phyloP scores from a whole-genome alignment of 1,140 invertebrate species.

The Tetragonula clypearis region DNA sequence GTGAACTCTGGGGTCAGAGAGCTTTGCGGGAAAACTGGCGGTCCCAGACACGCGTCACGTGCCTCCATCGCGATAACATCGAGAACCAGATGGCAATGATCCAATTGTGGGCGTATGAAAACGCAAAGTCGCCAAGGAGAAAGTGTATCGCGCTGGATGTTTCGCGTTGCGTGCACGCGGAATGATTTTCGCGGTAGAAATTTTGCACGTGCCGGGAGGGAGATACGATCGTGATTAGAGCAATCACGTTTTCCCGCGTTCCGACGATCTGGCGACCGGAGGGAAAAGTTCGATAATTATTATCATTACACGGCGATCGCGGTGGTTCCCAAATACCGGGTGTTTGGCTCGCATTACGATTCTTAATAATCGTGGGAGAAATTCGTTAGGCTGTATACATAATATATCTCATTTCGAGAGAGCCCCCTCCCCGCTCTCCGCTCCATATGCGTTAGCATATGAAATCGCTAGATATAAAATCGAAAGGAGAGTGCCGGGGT shows the following conservation, averaged over 20 bases:
- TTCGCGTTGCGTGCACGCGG: conserved; percentile 22
- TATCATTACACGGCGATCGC: not conserved
- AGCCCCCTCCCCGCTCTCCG: not conserved
- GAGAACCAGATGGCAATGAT: conserved; percentile 17
- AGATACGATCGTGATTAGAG: conserved; percentile 11
- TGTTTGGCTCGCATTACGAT: not conserved
- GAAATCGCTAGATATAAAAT: not conserved
- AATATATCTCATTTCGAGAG: not conserved
- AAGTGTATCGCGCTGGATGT: conserved; percentile 47
- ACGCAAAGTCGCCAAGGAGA: conserved; percentile 41
- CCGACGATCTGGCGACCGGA: no score
- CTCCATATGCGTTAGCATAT: not conserved
- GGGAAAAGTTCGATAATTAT: not conserved
- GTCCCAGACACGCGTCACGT: not conserved
- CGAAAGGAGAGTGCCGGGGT: not conserved
- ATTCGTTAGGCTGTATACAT: no score
- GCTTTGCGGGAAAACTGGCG: conserved; percentile 8
- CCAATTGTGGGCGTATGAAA: conserved; percentile 55
- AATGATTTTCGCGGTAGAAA: conserved; percentile 49
- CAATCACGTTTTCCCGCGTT: conserved; percentile 31
- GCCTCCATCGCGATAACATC: conserved; percentile 13
- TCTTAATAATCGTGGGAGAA: not conserved
- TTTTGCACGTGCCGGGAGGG: conserved; percentile 36
- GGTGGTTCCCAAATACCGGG: no score
- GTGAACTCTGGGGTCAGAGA: not conserved